Evolutionary conservation across 2,113 vertebrate genomes (phyloP).

Genomic region (Cygnus atratus): DNA sequence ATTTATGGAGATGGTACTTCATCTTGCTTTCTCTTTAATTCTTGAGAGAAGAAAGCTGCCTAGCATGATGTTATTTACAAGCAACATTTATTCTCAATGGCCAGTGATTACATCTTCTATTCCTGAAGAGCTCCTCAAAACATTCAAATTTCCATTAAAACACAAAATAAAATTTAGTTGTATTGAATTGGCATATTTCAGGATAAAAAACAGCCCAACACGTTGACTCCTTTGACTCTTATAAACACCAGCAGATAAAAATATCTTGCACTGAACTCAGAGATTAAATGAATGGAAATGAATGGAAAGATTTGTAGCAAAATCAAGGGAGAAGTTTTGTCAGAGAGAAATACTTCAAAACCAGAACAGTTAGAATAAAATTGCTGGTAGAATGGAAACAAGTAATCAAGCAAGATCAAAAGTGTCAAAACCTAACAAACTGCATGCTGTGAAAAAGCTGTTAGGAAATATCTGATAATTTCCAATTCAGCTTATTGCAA

Average conservation of each 20-base stretch:
- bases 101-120: neutral
- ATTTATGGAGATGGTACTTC: neutral
- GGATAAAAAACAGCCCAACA: neutral
- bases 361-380: neutral
- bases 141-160: neutral
- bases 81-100: neutral
- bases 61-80: neutral
- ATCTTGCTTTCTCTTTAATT: conserved; percentile 7
- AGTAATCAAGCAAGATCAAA: neutral
- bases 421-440: neutral
- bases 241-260: neutral
- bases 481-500: neutral
- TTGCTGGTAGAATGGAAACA: neutral
- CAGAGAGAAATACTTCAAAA: neutral
- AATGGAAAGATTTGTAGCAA: neutral
- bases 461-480: neutral
- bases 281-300: neutral
- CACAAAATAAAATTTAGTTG: neutral
- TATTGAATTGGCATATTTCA: neutral
- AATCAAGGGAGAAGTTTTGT: neutral
- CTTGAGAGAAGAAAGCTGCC: neutral
- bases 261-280: neutral
- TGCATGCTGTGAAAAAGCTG: neutral
- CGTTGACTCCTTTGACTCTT: accelerated
- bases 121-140: neutral